These are phyloP conservation scores for Hyaena hyaena DNA, from an alignment of 2,113 vertebrate species.

Conservation along the genomic window DNA sequence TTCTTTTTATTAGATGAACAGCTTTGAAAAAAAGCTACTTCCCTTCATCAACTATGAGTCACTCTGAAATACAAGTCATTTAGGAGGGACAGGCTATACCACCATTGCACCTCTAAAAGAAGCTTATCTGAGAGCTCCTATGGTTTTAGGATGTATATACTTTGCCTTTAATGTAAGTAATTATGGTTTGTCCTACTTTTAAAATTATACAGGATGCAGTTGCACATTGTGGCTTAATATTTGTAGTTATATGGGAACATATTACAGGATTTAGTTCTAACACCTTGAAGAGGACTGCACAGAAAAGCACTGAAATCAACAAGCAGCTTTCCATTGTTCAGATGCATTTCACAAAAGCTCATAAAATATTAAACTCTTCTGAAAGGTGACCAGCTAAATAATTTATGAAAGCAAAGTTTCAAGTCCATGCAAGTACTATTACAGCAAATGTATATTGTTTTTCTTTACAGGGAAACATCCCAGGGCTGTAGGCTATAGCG, in stretches of 20 bases:
- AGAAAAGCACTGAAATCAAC: not conserved
- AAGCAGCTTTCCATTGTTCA: not conserved
- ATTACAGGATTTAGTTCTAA: slow-evolving; percentile 19
- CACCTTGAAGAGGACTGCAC: not conserved
- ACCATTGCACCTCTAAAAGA: not conserved
- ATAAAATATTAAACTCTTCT: slow-evolving; percentile 59
- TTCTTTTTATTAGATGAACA: not conserved
- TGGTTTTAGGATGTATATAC: not conserved
- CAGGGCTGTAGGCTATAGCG: not conserved
- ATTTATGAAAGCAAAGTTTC: slow-evolving; percentile 35
- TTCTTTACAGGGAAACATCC: slow-evolving; percentile 22
- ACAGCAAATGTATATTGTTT: not conserved
- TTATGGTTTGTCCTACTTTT: slow-evolving; percentile 30
- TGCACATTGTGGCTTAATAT: not conserved
- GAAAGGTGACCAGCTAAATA: slow-evolving; percentile 53
- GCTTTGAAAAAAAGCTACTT: not conserved
- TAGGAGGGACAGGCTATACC: not conserved
- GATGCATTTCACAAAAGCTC: slow-evolving; percentile 36
- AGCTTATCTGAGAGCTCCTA: not conserved
- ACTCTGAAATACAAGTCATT: not conserved
- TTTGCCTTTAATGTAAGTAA: slow-evolving; percentile 26
- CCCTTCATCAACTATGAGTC: not conserved
- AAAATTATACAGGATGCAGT: slow-evolving; percentile 51
- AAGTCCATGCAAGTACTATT: not conserved
- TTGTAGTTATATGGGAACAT: slow-evolving; percentile 19